These are phyloP conservation scores for Platynereis dumerilii DNA, from an alignment of 2,888 invertebrate genomes.

Conservation along the genomic window DNA sequence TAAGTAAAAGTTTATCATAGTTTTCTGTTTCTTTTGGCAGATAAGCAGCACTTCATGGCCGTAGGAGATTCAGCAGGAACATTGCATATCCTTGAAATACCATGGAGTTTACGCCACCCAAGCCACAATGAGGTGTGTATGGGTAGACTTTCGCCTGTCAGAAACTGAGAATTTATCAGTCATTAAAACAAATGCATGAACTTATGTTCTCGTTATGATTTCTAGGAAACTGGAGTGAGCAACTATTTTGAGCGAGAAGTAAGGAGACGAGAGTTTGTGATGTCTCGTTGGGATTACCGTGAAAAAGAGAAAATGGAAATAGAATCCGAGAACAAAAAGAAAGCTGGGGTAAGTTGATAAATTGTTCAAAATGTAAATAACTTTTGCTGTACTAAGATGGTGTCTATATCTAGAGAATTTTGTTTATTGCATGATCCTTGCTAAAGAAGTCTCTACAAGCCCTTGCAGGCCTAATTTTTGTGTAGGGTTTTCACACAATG, in stretches of 20 bases:
- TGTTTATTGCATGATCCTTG: neutral
- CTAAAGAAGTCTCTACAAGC: neutral
- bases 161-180: neutral
- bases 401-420: neutral
- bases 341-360: conserved; percentile 57
- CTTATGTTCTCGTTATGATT: neutral
- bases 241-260: conserved; percentile 63
- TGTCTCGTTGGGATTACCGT: conserved; percentile 61
- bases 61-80: conserved; percentile 62
- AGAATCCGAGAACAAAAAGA: conserved; percentile 56
- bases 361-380: neutral
- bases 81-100: conserved; percentile 62
- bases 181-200: neutral
- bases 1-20: too few relatives aligned
- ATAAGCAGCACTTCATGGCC: conserved; percentile 61
- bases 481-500: too few relatives aligned
- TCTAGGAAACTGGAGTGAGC: conserved; percentile 34
- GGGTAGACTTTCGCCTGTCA: neutral
- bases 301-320: conserved; percentile 61
- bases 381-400: neutral
- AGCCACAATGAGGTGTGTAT: conserved; percentile 56
- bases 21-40: conserved; percentile 38
- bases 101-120: conserved; percentile 59
- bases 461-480: neutral
- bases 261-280: conserved; percentile 60